phyloP scores from a whole-genome alignment of 1,140 invertebrate genomes.

The Sminthurides bifidus region DNA sequence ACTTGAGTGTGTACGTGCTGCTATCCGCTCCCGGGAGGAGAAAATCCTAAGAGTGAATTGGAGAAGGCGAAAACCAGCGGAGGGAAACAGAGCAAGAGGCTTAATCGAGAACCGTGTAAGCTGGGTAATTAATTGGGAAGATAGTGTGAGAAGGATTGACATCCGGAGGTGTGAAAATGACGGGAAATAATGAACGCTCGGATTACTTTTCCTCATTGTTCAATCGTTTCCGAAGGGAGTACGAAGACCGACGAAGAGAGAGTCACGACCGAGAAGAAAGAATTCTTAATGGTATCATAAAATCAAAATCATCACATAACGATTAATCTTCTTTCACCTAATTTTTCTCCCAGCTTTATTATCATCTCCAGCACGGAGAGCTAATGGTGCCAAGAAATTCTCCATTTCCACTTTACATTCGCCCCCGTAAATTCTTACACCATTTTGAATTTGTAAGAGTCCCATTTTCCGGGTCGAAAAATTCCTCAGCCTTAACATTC shows the following conservation, averaged over 20 bases:
- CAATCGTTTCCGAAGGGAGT: background rate
- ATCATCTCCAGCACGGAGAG: too few species aligned
- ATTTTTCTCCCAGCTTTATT: background rate
- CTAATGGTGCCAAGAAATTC: too few species aligned
- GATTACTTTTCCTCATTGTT: background rate
- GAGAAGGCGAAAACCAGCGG: background rate
- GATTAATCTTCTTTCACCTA: background rate
- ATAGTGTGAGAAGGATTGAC: too few species aligned
- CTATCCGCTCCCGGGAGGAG: too few species aligned
- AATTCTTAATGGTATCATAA: conserved; percentile 9
- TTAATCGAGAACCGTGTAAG: too few species aligned
- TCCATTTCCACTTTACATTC: too few species aligned
- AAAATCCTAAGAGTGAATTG: background rate
- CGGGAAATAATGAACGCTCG: background rate
- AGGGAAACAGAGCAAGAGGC: too few species aligned
- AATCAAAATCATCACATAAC: background rate
- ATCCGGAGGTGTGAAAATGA: conserved; percentile 1
- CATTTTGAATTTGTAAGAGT: too few species aligned
- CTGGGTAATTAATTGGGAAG: too few species aligned
- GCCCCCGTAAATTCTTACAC: too few species aligned
- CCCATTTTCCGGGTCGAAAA: background rate
- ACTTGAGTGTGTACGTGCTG: too few species aligned
- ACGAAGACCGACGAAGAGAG: background rate
- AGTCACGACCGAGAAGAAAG: conserved; percentile 2
- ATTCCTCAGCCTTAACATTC: background rate